Evolutionary conservation across 30 jellyfish, hydroid and myxozoan genomes (phyloP).

Genomic region (Pelagia noctiluca): DNA sequence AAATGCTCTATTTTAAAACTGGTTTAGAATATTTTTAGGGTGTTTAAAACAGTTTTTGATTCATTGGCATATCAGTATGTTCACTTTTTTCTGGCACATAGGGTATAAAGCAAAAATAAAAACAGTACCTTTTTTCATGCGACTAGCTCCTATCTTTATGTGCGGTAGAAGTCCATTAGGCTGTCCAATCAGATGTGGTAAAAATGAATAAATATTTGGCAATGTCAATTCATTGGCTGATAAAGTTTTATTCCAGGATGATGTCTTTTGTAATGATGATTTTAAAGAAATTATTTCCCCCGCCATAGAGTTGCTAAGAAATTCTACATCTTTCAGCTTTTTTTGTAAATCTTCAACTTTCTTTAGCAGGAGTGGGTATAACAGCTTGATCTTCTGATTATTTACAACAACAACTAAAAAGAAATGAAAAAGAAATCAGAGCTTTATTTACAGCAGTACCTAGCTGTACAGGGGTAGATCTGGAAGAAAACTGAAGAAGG

Average conservation of each 20-base stretch:
- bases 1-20: no score
- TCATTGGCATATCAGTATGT: neutral
- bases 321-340: conserved; percentile 74
- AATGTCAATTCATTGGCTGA: conserved; percentile 53
- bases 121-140: conserved; percentile 52
- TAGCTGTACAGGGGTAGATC: no score
- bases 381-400: conserved; percentile 10
- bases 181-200: conserved; percentile 91
- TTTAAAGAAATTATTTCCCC: conserved; percentile 78
- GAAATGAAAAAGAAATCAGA: neutral
- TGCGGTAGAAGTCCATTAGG: conserved; percentile 91
- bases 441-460: neutral
- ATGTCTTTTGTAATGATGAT: conserved; percentile 55
- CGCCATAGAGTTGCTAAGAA: conserved; percentile 70
- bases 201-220: conserved; percentile 80
- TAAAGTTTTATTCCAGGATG: conserved; percentile 69
- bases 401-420: conserved; percentile 27
- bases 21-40: no score
- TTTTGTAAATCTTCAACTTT: conserved; percentile 66
- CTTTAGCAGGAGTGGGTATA: conserved; percentile 69
- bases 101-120: neutral
- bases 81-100: neutral
- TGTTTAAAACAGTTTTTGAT: no score
- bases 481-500: no score
- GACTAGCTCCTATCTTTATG: conserved; percentile 54